Evolutionary conservation across 2,888 invertebrate species (phyloP), one percentile per base, ranked within the genome.

Genomic region (Eupithecia exiguata): DNA sequence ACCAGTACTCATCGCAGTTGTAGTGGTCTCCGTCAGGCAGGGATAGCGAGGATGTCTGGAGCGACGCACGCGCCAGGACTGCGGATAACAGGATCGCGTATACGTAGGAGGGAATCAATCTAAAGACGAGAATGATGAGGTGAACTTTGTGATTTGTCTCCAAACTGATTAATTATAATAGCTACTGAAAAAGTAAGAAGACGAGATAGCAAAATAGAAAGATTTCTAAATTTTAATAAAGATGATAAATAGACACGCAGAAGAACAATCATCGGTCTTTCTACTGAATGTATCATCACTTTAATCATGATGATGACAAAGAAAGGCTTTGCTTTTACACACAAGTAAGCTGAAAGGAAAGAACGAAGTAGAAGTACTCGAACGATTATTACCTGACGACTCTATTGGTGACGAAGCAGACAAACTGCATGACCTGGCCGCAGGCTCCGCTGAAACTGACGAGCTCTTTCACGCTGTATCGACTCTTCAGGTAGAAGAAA

Each of bases 71-170:
- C 10, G 89, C 83, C 69, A 88, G 0, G 30, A 95, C 88, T 67
- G 95, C 95, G 25, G 95, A 89, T 35, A 95, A 81, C 21, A 95
- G 93, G 12, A 96, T 87, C 3, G 93, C 91, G 82, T 95, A 95
- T 35, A 95, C 89, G 83, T 96, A 96, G 0, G 96, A 95, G 4
- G 96, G 95, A 0, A 96, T 92, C 81, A 96, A 84, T 81, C 96
- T 96, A 84, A 12, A 14, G 25, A 25, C 58, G 12, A 58, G 12
- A 25, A 25, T 58, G 58, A 14, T 25, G 12, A 58, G 12, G 5
- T 58, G 58, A 58, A 25, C 25, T 25, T 25, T 5, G 25, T 58
- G 21, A 58, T 58, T 14, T 25, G 14, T 10, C 25, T 14, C 14
- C 25, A 58, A 58, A 58, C 25, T 58, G 21, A 53, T 25, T 25